Conservation (phyloP, 2,797 vertebrate species). For the Gadopsis bispinosus region DNA sequence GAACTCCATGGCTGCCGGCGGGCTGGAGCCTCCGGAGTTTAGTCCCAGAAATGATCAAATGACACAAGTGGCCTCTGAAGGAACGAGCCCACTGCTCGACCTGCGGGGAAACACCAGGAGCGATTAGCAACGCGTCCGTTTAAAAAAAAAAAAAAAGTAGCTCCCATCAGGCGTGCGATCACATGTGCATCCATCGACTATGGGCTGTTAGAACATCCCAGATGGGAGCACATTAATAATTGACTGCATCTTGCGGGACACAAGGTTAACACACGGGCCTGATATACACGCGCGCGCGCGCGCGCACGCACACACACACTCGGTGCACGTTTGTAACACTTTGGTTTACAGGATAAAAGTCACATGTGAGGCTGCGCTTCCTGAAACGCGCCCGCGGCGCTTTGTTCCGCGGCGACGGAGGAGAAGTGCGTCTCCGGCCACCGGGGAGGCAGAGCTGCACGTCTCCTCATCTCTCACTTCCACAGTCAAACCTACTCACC, state of each 20-base stretch:
- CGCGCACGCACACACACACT: too few species aligned
- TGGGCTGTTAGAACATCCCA: conserved; percentile 45
- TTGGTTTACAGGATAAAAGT: conserved; percentile 34
- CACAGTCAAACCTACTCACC: conserved; percentile 65
- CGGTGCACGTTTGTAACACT: too few species aligned
- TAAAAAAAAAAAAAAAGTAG: conserved; percentile 19
- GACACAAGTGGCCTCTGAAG: conserved; percentile 29
- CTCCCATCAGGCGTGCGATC: conserved; percentile 35
- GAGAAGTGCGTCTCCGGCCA: conserved; percentile 23
- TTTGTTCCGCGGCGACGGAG: conserved; percentile 61
- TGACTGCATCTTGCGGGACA: conserved; percentile 64
- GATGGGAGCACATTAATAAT: conserved; percentile 74
- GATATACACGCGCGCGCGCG: too few species aligned
- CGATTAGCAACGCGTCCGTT: conserved; percentile 29
- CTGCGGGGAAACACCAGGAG: conserved; percentile 33
- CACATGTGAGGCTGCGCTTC: conserved; percentile 33
- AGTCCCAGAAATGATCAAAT: conserved; percentile 61
- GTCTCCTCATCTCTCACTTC: conserved; percentile 51
- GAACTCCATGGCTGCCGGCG: conserved; percentile 85
- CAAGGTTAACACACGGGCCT: too few species aligned
- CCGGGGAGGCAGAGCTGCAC: background rate
- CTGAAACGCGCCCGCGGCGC: conserved; percentile 55
- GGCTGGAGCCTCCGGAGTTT: conserved; percentile 26
- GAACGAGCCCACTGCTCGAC: conserved; percentile 46
- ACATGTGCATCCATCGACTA: conserved; percentile 47